Base-by-base conservation (phyloP, 2,888 invertebrate species). In the Oscheius sp. region DNA sequence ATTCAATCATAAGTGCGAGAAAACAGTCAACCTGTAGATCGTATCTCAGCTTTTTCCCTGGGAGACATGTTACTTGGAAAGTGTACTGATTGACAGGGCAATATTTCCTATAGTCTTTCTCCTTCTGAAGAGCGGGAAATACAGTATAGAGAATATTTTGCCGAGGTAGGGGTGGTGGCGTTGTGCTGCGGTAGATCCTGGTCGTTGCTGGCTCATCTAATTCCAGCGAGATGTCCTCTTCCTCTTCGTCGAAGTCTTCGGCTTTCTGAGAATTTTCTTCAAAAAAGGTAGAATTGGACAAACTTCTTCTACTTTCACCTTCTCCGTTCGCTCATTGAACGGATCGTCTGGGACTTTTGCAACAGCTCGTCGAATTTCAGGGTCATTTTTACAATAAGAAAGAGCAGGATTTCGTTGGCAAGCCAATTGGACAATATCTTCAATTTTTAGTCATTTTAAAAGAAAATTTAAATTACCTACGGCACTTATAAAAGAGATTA, bases 31-130 rank as follows among this genome's bases (percentile, higher is more conserved):
- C 78, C 73, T 85, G 85, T 12, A 85, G 74, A 75, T 85, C 85
- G 72, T 85, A 85, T 56, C 85, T 45, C 9, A 85, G 73, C 52
- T 80, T 85, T 74, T 85, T 85, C n/a, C 84, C 84, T 0, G 85
- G 85, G 16, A 77, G 69, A 56, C 85, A 85, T 0, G 85, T 85
- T 16, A 84, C 69, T 77, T 81, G 80, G 74, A 85, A 85, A 12
- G 83, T 80, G 74, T 85, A 85, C 73, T 84, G 79, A 69, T 85
- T 85, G 23, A 77, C 77, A 5, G 84, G 84, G 64, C 85, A 85
- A 71, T 85, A 85, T 69, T 79, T 81, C 45, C 78, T 58, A 71
- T 76, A 78, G 66, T 81, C 79, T 25, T 83, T 81, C 45, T 84
- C 84, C 41, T 80, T 80, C 59, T 85, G 85, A 21, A 84, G 75